A percentile compares a stretch with the other conserved stretches of the same genome.
phyloP scores from a whole-genome alignment of 2,888 invertebrate species.

The Dendrolimus pini region DNA sequence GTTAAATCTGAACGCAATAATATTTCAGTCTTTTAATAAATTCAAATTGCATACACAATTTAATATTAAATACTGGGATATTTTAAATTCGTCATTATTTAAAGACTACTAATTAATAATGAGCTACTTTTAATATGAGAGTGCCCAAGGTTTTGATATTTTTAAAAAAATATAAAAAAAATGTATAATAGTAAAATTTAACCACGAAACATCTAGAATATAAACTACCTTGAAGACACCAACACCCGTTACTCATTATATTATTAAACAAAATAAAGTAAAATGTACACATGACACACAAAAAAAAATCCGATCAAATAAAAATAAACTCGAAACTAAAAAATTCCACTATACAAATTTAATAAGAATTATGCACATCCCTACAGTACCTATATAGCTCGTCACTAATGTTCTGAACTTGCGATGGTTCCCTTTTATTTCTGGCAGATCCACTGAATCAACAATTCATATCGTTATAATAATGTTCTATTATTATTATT shows the following conservation, averaged over 20 bases:
- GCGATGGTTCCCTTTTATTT: slow-evolving; percentile 98
- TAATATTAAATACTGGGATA: too few species aligned
- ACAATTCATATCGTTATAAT: slow-evolving; percentile 10
- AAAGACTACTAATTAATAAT: too few species aligned
- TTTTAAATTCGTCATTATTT: too few species aligned
- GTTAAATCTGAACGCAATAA: too few species aligned
- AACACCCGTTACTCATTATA: slow-evolving; percentile 4
- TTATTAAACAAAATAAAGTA: slow-evolving; percentile 2
- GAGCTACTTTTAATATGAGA: too few species aligned
- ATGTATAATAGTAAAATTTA: too few species aligned
- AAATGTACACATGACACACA: slow-evolving; percentile 20
- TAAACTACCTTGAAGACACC: not conserved
- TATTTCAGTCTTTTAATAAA: too few species aligned
- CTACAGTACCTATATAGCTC: slow-evolving; percentile 96
- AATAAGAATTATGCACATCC: slow-evolving; percentile 19
- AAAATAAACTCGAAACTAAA: slow-evolving; percentile 8
- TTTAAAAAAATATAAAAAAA: too few species aligned
- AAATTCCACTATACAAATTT: slow-evolving; percentile 20
- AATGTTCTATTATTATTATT: not conserved
- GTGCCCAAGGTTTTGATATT: too few species aligned
- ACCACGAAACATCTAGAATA: too few species aligned
- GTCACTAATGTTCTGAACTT: slow-evolving; percentile 99
- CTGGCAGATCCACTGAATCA: slow-evolving; percentile 95
- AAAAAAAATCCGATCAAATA: slow-evolving; percentile 22
- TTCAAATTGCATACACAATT: too few species aligned